Conservation (phyloP, 2,888 invertebrate genomes). For the Coenonympha arcania region DNA sequence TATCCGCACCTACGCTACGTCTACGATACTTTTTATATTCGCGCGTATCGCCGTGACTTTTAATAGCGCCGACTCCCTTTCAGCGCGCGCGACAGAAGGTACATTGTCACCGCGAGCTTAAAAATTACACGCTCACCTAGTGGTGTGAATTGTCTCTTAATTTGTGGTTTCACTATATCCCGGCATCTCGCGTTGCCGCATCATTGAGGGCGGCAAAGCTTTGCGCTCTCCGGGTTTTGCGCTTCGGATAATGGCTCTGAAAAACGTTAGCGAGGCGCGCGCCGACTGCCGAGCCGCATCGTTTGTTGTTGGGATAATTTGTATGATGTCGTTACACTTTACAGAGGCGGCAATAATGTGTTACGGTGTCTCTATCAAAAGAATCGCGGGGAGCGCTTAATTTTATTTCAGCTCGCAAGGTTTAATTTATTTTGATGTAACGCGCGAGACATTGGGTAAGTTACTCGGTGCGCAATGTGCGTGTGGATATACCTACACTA, state of each 20-base stretch:
- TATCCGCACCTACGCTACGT: conserved; percentile 50
- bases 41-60: conserved; percentile 48
- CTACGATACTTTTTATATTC: conserved; percentile 47
- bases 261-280: conserved; percentile 46
- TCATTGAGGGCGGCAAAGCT: conserved; percentile 55
- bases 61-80: conserved; percentile 54
- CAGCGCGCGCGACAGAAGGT: conserved; percentile 36
- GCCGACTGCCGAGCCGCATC: conserved; percentile 30
- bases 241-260: conserved; percentile 41
- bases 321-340: conserved; percentile 31
- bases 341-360: conserved; percentile 30
- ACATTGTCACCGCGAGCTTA: conserved; percentile 35
- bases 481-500: no score
- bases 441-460: conserved; percentile 15
- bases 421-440: conserved; percentile 24
- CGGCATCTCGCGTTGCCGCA: conserved; percentile 40
- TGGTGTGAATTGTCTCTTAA: conserved; percentile 51
- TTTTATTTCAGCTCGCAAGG: conserved; percentile 26
- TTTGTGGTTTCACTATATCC: conserved; percentile 43
- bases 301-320: conserved; percentile 35
- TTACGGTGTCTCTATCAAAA: conserved; percentile 30
- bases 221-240: conserved; percentile 41
- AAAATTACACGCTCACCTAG: conserved; percentile 42
- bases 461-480: no score
- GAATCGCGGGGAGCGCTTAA: conserved; percentile 28